These are phyloP conservation scores for Chrysomallon squamiferum DNA, from an alignment of 1,140 invertebrate genomes.

Conservation along the genomic window DNA sequence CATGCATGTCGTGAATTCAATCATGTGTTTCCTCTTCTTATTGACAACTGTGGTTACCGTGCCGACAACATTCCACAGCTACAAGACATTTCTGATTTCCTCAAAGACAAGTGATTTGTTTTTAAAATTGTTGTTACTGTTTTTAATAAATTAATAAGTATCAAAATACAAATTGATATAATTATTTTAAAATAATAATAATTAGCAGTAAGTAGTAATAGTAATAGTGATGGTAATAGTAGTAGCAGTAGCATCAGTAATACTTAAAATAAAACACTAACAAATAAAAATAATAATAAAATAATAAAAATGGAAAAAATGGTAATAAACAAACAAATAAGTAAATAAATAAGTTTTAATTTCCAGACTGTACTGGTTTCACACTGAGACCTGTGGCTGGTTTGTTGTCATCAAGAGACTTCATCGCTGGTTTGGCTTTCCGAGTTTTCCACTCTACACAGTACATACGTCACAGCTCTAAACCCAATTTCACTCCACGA, in stretches of 20 bases:
- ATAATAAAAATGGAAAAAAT: too few species aligned
- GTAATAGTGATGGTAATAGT: too few species aligned
- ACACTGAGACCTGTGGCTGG: constrained; percentile 95
- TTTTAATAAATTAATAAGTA: too few species aligned
- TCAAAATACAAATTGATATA: too few species aligned
- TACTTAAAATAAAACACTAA: too few species aligned
- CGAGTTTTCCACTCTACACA: constrained; percentile 99
- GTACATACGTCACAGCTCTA: constrained; percentile 94
- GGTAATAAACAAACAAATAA: too few species aligned
- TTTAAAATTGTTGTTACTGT: too few species aligned
- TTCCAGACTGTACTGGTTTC: constrained; percentile 98
- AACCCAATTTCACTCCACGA: constrained; percentile 96
- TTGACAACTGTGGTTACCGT: constrained; percentile 95
- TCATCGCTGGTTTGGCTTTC: constrained; percentile 96
- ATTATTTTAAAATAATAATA: too few species aligned
- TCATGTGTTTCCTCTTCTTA: constrained; percentile 93
- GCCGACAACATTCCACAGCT: constrained; percentile 97
- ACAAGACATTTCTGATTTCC: constrained; percentile 96
- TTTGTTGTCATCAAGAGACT: constrained; percentile 94
- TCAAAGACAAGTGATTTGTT: constrained; percentile 87
- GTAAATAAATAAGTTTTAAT: too few species aligned
- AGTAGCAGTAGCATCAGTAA: too few species aligned
- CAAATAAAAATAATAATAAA: too few species aligned
- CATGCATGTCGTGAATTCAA: constrained; percentile 97
- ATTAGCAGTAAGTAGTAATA: too few species aligned